phyloP scores from a whole-genome alignment of 1,140 invertebrate species.

The Drosophila biarmipes region DNA sequence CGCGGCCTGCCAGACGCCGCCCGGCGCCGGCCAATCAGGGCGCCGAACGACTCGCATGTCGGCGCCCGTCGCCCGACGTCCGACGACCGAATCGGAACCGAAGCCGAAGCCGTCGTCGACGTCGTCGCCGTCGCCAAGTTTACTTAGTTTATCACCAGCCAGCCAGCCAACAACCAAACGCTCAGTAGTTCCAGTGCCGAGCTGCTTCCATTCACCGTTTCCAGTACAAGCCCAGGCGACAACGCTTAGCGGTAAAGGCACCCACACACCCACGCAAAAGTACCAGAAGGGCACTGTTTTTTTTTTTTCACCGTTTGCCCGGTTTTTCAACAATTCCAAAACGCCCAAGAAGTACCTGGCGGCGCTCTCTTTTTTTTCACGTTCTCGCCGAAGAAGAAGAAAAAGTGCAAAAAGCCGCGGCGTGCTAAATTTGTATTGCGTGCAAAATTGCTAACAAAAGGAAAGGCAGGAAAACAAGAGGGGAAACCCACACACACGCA shows the following conservation, averaged over 20 bases:
- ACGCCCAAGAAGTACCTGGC: background rate
- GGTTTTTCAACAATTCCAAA: slow-evolving; percentile 1
- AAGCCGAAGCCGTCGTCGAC: slow-evolving; percentile 23
- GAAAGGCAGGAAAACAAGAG: slow-evolving; percentile 18
- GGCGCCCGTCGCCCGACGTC: slow-evolving; percentile 20
- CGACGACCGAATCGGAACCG: slow-evolving; percentile 26
- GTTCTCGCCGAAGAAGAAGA: slow-evolving; percentile 38
- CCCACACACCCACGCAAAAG: slow-evolving; percentile 22
- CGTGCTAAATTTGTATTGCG: slow-evolving; percentile 61
- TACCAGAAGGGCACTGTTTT: slow-evolving; percentile 2
- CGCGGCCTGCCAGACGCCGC: slow-evolving; percentile 68
- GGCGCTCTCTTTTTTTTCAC: slow-evolving; percentile 52
- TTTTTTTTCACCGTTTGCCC: slow-evolving; percentile 33
- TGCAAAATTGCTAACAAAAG: slow-evolving; percentile 59
- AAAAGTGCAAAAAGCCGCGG: slow-evolving; percentile 57
- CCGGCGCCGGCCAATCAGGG: slow-evolving; percentile 50
- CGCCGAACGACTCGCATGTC: slow-evolving; percentile 21
- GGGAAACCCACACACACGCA: slow-evolving; percentile 20
- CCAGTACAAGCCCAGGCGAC: slow-evolving; percentile 41
- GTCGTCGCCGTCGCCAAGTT: background rate
- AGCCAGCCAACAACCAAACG: slow-evolving; percentile 37
- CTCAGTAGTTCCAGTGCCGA: slow-evolving; percentile 10
- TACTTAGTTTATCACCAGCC: slow-evolving; percentile 51
- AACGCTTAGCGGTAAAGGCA: slow-evolving; percentile 76
- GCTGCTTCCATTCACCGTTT: slow-evolving; percentile 20